Base-by-base conservation (phyloP, 2,888 invertebrate genomes). In the Cerastis rubricosa region DNA sequence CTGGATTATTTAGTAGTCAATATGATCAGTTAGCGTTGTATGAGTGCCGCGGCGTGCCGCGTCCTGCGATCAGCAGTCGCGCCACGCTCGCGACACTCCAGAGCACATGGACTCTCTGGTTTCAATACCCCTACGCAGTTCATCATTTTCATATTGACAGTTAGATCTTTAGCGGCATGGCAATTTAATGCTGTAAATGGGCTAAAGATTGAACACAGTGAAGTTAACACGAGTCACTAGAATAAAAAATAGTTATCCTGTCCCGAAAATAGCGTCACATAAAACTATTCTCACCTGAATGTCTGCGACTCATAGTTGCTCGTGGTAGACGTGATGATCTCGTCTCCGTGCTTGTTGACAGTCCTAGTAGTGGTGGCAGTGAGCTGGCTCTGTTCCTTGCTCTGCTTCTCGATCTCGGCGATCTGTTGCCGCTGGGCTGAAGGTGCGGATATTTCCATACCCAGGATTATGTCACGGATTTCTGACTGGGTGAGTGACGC, bases 361-460 rank as follows among this genome's bases (percentile, higher is more conserved):
- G 99, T 99, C 81, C 99, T 97, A 0, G 99, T 99, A 0, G 99
- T 99, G 4, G 99, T 99, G 0, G 99, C 99, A 0, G 99, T 99
- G 64, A 99, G 97, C 94, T 99, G 99, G 35, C 98, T 98, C 95
- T 99, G 99, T 93, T 99, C 99, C 94, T 99, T 99, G 67, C 99
- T 99, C 97, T 99, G 99, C 93, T 99, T 99, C 96, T 99, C 99
- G 87, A 99, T 99, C 96, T 99, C 99, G 5, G 99, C 99, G 89
- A 99, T 99, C 95, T 99, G 99, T 94, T 99, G 99, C 65, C 99
- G 97, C 92, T 99, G 99, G 0, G 99, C 99, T 0, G 99, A 99
- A 0, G 99, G 99, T 2, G 99, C 99, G 22, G 99, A 99, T 87
- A 99, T 99, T 97, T 99, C 99, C 99, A 99, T 99, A 90, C 99